Base-by-base conservation (phyloP, 2,888 invertebrate species). In the Pasiphila rectangulata region DNA sequence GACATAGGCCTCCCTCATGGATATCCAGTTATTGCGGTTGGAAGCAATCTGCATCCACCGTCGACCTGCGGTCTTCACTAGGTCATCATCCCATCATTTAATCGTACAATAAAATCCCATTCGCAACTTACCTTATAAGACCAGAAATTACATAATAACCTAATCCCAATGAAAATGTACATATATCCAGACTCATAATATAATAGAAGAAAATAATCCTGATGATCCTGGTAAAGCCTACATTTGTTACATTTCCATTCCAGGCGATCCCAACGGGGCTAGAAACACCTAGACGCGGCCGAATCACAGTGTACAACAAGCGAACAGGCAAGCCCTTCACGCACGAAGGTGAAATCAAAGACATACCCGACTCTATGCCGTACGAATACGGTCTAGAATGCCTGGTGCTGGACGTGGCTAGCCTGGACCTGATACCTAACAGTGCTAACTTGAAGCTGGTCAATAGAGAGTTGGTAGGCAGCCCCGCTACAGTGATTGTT, bases 301-400 rank as follows among this genome's bases (percentile, higher is more conserved):
- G 70, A 0, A 67, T 86, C n/a, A 84, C 82, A 0, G 56, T 77
- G 0, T 85, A 77, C 68, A 84, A 86, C 61, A 79, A 73, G 47
- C 57, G 75, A 0, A 72, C 83, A 0, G 82, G 81, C 0, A 76
- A 84, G 23, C 84, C 85, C 0, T 70, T 65, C 47, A 47, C 54
- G 0, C 84, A 81, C 83, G 54, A 66, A 0, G 82, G 83, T 0
- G 54, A 60, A 0, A 63, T 87, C 2, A 56, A 56, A 1, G 49
- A 64, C 0, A 3, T 81, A 0, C 67, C 75, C 0, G 61, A 70
- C 7, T 62, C 63, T 17, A 56, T 75, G 46, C 66, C 71, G 0
- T 69, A 66, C 57, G 63, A 73, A 3, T 61, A 65, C 25, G 53
- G 61, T 13, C 9, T 43, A 0, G 53, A 62, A 1, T 65, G 74